Evolutionary conservation across 1,140 invertebrate species (phyloP).

Genomic region (Plectrocnemia conspersa): DNA sequence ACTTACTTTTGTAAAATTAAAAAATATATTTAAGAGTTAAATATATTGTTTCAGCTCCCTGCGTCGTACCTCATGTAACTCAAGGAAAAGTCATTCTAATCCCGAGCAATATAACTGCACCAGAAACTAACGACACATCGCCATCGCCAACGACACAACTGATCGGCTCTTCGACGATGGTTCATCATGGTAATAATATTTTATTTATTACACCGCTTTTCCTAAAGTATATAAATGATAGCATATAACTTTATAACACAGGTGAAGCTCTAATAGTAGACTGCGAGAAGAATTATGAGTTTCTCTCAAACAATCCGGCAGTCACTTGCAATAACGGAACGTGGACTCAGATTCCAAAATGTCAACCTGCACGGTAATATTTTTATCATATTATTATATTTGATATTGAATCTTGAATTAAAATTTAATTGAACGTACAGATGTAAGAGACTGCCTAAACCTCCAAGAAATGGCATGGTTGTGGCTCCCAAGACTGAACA

Average conservation of each 20-base stretch:
- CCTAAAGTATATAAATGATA: not conserved
- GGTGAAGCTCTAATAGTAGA: constrained; percentile 75
- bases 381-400: constrained; percentile 10
- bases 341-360: constrained; percentile 89
- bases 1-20: too few relatives aligned
- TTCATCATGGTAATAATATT: constrained; percentile 63
- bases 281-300: constrained; percentile 86
- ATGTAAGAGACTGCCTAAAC: constrained; percentile 83
- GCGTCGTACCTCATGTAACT: constrained; percentile 81
- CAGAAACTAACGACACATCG: constrained; percentile 52
- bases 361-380: constrained; percentile 68
- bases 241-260: constrained; percentile 33
- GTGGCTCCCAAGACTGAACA: constrained; percentile 95
- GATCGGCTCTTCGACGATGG: constrained; percentile 58
- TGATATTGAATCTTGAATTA: constrained; percentile 3
- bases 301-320: constrained; percentile 66
- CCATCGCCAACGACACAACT: constrained; percentile 48
- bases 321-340: constrained; percentile 91
- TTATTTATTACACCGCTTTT: not conserved
- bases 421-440: constrained; percentile 41
- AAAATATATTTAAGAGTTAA: not conserved
- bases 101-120: constrained; percentile 44
- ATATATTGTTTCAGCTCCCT: constrained; percentile 71
- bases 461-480: constrained; percentile 88
- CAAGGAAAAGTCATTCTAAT: constrained; percentile 69